Conservation (phyloP, 2,797 vertebrate species). For the Yasuhikotakia modesta region DNA sequence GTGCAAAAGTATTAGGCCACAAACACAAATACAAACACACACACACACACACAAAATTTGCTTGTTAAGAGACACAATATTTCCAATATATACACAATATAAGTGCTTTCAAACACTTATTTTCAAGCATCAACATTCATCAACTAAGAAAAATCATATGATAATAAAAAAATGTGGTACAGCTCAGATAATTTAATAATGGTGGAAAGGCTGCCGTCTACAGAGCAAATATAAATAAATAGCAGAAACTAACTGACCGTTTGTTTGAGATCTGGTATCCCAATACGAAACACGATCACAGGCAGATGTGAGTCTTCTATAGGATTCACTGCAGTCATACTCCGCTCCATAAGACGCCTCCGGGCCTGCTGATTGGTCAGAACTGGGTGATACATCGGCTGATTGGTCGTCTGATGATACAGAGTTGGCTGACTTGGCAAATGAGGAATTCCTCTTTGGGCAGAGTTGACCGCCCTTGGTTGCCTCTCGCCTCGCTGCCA, state of each 20-base stretch:
- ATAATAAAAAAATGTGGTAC: background rate
- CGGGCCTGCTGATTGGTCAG: constrained; percentile 68
- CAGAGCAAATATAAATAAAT: constrained; percentile 2
- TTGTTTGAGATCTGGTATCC: constrained; percentile 94
- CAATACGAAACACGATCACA: constrained; percentile 91
- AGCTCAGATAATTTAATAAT: background rate
- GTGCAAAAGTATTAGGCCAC: too few relatives aligned
- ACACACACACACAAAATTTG: too few relatives aligned
- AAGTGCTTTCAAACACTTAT: too few relatives aligned
- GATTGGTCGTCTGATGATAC: constrained; percentile 68
- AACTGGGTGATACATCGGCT: constrained; percentile 58
- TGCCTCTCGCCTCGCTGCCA: constrained; percentile 76
- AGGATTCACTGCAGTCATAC: constrained; percentile 83
- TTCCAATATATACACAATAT: too few relatives aligned
- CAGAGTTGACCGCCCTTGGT: constrained; percentile 70
- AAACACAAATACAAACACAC: too few relatives aligned
- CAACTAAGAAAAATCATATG: too few relatives aligned
- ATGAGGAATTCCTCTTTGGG: constrained; percentile 64
- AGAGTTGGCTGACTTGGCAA: constrained; percentile 67
- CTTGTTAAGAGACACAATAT: too few relatives aligned
- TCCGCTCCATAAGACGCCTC: constrained; percentile 82
- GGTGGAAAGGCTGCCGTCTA: background rate
- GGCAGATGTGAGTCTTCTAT: constrained; percentile 85
- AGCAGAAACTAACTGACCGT: constrained; percentile 73
- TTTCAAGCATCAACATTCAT: too few relatives aligned